These are phyloP conservation scores for Gonioctena quinquepunctata DNA, from an alignment of 1,140 invertebrate species.

Conservation along the genomic window DNA sequence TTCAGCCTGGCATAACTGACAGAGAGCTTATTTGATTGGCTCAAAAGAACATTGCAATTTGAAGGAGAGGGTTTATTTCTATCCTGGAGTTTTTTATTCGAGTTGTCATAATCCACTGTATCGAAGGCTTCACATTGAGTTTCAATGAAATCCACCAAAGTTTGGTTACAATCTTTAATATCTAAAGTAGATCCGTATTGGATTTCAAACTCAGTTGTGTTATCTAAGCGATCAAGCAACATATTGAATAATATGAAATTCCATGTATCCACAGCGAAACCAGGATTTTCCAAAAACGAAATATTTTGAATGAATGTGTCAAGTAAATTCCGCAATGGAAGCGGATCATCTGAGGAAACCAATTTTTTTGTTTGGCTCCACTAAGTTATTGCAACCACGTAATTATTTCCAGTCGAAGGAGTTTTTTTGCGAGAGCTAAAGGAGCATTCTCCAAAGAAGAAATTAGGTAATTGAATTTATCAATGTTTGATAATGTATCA, in stretches of 20 bases:
- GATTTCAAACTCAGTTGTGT: neutral
- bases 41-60: neutral
- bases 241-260: constrained; percentile 7
- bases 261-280: neutral
- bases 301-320: neutral
- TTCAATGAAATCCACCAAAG: neutral
- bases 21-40: neutral
- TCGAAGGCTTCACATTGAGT: neutral
- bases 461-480: neutral
- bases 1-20: neutral
- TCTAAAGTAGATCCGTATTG: too few relatives aligned
- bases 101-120: too few relatives aligned
- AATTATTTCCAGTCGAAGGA: neutral
- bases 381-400: neutral
- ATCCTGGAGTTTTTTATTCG: too few relatives aligned
- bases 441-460: neutral
- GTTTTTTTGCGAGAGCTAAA: neutral
- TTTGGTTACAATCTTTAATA: too few relatives aligned
- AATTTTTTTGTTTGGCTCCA: neutral
- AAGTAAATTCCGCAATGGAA: neutral
- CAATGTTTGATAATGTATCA: neutral
- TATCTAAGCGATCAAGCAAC: neutral
- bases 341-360: neutral
- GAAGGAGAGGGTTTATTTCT: neutral
- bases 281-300: neutral